A percentile compares a stretch with the other conserved stretches of the same genome.
These are phyloP conservation scores for Eilema sororculum DNA, from an alignment of 2,888 invertebrate species.

Conservation along the genomic window DNA sequence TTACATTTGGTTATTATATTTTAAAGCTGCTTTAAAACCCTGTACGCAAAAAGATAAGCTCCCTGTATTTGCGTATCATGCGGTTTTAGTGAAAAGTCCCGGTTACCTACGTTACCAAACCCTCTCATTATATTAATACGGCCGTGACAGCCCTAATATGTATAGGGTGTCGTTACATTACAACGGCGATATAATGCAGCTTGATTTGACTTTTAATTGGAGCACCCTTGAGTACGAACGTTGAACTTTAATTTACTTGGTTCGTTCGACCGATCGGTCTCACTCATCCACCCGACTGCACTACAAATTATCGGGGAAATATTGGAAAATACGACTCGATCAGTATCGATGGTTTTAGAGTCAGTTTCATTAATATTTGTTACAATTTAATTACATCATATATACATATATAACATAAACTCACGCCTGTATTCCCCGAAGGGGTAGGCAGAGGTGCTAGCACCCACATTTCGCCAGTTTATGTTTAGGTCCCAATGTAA, in stretches of 20 bases:
- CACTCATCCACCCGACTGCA: conserved; percentile 37
- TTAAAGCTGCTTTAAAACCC: not conserved
- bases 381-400: not conserved
- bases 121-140: conserved; percentile 23
- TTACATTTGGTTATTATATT: too few relatives aligned
- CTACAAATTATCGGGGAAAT: conserved; percentile 53
- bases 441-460: too few relatives aligned
- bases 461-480: too few relatives aligned
- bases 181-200: conserved; percentile 47
- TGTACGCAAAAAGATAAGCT: not conserved
- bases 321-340: conserved; percentile 44
- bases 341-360: conserved; percentile 24
- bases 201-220: conserved; percentile 64
- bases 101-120: conserved; percentile 20
- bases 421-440: too few relatives aligned
- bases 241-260: conserved; percentile 57
- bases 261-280: conserved; percentile 37
- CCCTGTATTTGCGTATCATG: not conserved
- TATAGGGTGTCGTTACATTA: conserved; percentile 39
- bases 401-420: too few relatives aligned
- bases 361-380: not conserved
- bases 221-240: conserved; percentile 49
- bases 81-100: conserved; percentile 7
- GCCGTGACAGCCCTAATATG: conserved; percentile 29
- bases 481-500: too few relatives aligned